These are phyloP conservation scores for Mesoligia furuncula DNA, from an alignment of 2,888 invertebrate species.

Conservation along the genomic window DNA sequence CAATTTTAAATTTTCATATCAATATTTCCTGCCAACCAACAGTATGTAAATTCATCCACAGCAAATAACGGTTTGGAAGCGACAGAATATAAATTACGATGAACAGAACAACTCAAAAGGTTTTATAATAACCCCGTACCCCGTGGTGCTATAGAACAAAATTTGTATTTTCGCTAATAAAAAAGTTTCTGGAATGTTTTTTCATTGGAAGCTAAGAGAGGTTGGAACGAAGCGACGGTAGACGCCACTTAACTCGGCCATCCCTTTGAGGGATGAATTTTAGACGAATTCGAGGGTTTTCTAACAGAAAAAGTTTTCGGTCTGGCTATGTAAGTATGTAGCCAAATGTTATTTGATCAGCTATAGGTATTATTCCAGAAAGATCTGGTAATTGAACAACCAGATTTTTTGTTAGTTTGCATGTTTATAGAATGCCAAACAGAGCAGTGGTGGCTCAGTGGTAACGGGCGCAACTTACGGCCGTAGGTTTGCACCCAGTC, in stretches of 20 bases:
- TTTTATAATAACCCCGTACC: conserved; percentile 27
- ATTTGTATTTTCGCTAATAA: conserved; percentile 43
- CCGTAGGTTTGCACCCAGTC: too few relatives aligned
- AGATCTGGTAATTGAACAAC: not conserved
- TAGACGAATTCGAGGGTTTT: conserved; percentile 27
- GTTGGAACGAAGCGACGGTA: conserved; percentile 12
- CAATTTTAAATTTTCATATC: not conserved
- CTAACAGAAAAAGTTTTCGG: conserved; percentile 1
- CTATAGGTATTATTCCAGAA: not conserved
- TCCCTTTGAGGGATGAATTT: conserved; percentile 36
- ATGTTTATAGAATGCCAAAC: not conserved
- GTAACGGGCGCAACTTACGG: too few relatives aligned
- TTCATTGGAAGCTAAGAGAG: conserved; percentile 29
- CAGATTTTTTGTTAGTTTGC: not conserved
- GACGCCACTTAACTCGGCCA: conserved; percentile 36
- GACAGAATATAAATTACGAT: conserved; percentile 35
- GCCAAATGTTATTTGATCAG: not conserved
- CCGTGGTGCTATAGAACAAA: conserved; percentile 27
- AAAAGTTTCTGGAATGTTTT: conserved; percentile 51
- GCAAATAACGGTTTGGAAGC: not conserved
- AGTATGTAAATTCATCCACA: conserved; percentile 13
- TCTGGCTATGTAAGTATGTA: not conserved
- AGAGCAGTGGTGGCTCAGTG: too few relatives aligned
- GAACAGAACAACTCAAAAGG: conserved; percentile 33
- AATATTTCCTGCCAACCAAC: not conserved